phyloP scores from a whole-genome alignment of 2,113 vertebrate species.

The Perca flavescens region DNA sequence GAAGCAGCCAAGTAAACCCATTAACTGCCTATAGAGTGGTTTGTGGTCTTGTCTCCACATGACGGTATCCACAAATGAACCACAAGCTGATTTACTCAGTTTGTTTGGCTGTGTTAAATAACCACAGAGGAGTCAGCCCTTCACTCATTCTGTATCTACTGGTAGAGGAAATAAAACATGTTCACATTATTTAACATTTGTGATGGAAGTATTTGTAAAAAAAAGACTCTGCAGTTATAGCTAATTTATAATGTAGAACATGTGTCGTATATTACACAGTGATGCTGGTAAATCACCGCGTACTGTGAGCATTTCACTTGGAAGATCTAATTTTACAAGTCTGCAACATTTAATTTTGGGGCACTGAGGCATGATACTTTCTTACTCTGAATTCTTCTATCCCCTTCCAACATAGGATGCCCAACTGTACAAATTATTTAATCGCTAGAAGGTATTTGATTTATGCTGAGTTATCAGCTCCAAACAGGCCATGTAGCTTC shows the following conservation, averaged over 20 bases:
- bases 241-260: slow-evolving; percentile 41
- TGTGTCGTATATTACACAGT: slow-evolving; percentile 27
- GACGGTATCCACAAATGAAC: slow-evolving; percentile 55
- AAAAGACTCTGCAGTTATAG: slow-evolving; percentile 28
- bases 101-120: slow-evolving; percentile 44
- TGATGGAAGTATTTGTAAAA: slow-evolving; percentile 3
- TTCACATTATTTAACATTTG: slow-evolving; percentile 19
- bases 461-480: slow-evolving; percentile 82
- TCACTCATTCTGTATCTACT: slow-evolving; percentile 11
- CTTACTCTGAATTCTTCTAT: slow-evolving; percentile 61
- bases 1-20: slow-evolving; percentile 73
- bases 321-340: slow-evolving; percentile 72
- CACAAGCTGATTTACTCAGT: slow-evolving; percentile 54
- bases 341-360: slow-evolving; percentile 66
- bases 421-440: slow-evolving; percentile 80
- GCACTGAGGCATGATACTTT: slow-evolving; percentile 69
- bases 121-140: slow-evolving; percentile 24
- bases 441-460: slow-evolving; percentile 81
- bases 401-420: slow-evolving; percentile 69
- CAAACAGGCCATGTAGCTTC: slow-evolving; percentile 76
- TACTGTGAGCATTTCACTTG: slow-evolving; percentile 60
- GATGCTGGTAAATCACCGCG: slow-evolving; percentile 62
- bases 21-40: slow-evolving; percentile 75
- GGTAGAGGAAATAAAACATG: slow-evolving; percentile 15
- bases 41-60: slow-evolving; percentile 54